Conservation (phyloP, 2,888 invertebrate species). For the Ischnura elegans region DNA sequence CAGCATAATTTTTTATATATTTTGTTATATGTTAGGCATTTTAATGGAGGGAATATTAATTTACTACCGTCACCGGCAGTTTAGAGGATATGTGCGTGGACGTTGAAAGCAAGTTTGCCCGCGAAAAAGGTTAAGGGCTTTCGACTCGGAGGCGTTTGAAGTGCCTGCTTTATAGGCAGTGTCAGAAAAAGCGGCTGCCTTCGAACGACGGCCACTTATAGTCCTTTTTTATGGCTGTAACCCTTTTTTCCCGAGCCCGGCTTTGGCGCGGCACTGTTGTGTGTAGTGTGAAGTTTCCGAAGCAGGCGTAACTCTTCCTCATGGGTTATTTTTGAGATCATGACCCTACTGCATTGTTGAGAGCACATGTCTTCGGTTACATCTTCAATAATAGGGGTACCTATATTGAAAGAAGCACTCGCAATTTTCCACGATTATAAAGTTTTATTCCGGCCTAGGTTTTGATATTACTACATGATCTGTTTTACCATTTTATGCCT, state of each 20-base stretch:
- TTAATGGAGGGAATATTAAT: neutral
- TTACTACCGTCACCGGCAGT: neutral
- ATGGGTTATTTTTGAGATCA: neutral
- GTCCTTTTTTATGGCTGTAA: neutral
- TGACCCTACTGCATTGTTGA: neutral
- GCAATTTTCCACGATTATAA: no score
- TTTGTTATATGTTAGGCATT: neutral
- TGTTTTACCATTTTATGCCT: no score
- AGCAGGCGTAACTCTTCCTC: neutral
- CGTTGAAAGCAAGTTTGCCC: neutral
- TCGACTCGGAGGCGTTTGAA: neutral
- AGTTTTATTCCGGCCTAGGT: no score
- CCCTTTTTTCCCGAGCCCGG: neutral
- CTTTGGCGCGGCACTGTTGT: neutral
- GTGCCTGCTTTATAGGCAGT: constrained; percentile 11
- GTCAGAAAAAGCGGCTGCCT: constrained; percentile 9
- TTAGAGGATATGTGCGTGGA: neutral
- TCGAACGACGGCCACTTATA: neutral
- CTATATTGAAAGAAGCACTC: no score
- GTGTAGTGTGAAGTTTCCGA: neutral
- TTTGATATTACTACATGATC: no score
- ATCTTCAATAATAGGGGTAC: no score
- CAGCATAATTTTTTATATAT: neutral
- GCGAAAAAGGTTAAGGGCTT: neutral
- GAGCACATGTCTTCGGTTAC: no score